A percentile compares a stretch with the other conserved stretches of the same genome.
phyloP scores from a whole-genome alignment of 64 coral and sea anemone genomes.

The Trachythela sp. region DNA sequence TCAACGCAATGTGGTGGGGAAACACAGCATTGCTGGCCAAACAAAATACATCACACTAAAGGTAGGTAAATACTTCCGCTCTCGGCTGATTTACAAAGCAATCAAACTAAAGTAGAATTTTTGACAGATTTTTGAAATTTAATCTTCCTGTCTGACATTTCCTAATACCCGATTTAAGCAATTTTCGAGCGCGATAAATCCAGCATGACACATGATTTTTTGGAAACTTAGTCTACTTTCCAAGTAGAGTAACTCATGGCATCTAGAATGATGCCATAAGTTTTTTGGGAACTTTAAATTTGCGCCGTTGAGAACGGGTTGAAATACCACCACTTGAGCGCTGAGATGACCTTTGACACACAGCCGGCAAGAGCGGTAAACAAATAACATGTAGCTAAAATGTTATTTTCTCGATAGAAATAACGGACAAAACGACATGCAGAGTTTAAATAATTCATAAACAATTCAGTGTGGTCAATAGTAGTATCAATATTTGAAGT shows the following conservation, averaged over 20 bases:
- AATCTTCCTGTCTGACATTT: background rate
- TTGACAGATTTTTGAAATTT: background rate
- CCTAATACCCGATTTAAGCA: background rate
- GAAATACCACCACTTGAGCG: background rate
- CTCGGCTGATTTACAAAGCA: background rate
- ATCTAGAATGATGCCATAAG: background rate
- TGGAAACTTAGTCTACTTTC: background rate
- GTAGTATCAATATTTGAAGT: no score
- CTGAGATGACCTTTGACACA: background rate
- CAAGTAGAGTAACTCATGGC: background rate
- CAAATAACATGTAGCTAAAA: background rate
- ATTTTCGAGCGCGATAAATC: background rate
- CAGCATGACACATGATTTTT: slow-evolving; percentile 5
- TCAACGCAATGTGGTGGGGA: background rate
- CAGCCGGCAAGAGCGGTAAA: background rate
- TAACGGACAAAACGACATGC: no score
- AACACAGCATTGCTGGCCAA: background rate
- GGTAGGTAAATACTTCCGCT: background rate
- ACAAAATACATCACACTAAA: background rate
- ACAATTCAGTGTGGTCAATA: no score
- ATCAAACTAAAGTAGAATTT: slow-evolving; percentile 4
- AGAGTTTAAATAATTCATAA: no score
- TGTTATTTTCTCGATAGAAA: no score
- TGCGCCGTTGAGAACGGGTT: background rate
- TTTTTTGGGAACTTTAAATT: slow-evolving; percentile 1